Conservation (phyloP, 1,140 invertebrate genomes). For the Diprion similis region DNA sequence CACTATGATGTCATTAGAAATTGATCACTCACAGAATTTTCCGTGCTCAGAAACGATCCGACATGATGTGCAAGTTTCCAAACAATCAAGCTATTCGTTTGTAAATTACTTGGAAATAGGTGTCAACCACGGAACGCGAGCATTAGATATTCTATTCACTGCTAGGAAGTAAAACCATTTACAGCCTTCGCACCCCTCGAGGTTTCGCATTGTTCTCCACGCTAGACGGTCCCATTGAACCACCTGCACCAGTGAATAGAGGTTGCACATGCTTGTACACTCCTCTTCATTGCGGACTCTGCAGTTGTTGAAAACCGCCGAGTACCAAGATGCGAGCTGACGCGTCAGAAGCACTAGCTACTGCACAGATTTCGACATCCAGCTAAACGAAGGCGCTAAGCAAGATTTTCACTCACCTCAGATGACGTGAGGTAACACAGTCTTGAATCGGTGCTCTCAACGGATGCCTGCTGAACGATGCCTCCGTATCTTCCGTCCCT, state of each 20-base stretch:
- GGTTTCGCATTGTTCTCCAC: slow-evolving; percentile 19
- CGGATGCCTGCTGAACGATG: slow-evolving; percentile 90
- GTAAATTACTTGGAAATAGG: no score
- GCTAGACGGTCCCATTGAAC: slow-evolving; percentile 8
- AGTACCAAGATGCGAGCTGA: no score
- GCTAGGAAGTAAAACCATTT: neutral
- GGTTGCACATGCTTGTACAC: no score
- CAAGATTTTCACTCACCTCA: slow-evolving; percentile 77
- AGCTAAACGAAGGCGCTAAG: neutral
- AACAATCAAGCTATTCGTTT: no score
- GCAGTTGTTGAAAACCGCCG: neutral
- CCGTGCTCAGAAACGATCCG: no score
- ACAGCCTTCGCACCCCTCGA: neutral
- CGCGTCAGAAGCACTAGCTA: no score
- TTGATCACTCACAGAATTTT: no score
- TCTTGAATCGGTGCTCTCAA: slow-evolving; percentile 91
- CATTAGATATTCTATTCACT: no score
- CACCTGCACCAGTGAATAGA: slow-evolving; percentile 3
- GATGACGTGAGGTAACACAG: slow-evolving; percentile 94
- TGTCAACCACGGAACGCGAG: no score
- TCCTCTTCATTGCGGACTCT: neutral
- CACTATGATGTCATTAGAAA: no score
- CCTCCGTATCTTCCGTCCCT: slow-evolving; percentile 82
- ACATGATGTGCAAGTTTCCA: no score
- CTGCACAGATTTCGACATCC: no score